Evolutionary conservation across 2,113 vertebrate genomes (phyloP).

Genomic region (Colistium nudipinnis): DNA sequence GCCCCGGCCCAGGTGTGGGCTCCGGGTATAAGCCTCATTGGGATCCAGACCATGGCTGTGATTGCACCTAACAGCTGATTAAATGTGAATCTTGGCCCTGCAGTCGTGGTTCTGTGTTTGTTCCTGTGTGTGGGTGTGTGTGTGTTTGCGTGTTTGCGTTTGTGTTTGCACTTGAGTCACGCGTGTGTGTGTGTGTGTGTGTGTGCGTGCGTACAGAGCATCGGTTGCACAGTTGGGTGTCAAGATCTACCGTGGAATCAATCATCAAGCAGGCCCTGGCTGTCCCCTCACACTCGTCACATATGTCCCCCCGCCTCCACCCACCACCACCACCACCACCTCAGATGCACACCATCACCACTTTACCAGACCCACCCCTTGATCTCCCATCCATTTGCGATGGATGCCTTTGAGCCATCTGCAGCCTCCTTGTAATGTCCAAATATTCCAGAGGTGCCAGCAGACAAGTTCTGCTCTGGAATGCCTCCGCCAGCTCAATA

Average conservation of each 20-base stretch:
- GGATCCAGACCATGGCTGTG: conserved; percentile 73
- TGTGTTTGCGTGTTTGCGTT: background rate
- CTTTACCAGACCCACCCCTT: too few relatives aligned
- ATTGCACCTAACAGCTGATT: conserved; percentile 89
- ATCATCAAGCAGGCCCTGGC: conserved; percentile 81
- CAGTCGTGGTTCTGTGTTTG: conserved; percentile 75
- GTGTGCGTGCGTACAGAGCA: conserved; percentile 46
- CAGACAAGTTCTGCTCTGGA: conserved; percentile 56
- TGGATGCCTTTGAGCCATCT: conserved; percentile 13
- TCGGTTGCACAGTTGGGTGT: conserved; percentile 89
- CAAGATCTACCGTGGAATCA: conserved; percentile 92
- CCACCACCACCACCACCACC: conserved; percentile 2
- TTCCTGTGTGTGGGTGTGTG: conserved; percentile 19
- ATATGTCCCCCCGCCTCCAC: conserved; percentile 16
- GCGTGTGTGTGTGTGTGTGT: conserved; percentile 16
- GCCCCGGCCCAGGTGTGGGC: conserved; percentile 39
- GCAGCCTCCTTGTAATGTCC: conserved; percentile 29
- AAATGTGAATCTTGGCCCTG: conserved; percentile 88
- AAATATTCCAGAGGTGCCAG: conserved; percentile 58
- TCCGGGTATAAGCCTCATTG: conserved; percentile 28
- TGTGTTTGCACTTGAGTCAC: conserved; percentile 15
- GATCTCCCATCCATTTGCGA: conserved; percentile 28
- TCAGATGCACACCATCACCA: conserved; percentile 54
- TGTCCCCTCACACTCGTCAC: conserved; percentile 82
- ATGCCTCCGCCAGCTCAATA: conserved; percentile 59